These are phyloP conservation scores for Agonopterix arenella DNA, from an alignment of 2,888 invertebrate species.

Conservation along the genomic window DNA sequence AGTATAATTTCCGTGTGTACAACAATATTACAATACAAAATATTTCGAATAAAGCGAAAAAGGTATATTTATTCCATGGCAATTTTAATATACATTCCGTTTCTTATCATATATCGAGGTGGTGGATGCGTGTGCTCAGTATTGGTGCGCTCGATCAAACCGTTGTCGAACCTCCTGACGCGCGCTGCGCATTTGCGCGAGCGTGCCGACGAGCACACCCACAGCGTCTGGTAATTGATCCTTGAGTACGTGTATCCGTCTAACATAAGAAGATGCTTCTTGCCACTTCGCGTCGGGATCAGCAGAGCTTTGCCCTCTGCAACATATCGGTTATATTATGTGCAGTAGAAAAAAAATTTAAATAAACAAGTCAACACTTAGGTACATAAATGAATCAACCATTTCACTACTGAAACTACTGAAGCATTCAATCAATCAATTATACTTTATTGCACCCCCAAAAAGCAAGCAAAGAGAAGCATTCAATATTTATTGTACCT, in stretches of 20 bases:
- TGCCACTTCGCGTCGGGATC: neutral
- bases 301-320: no score
- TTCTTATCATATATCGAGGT: slow-evolving; percentile 11
- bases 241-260: neutral
- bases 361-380: no score
- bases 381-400: no score
- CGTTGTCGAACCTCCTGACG: slow-evolving; percentile 50
- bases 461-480: no score
- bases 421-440: no score
- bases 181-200: slow-evolving; percentile 46
- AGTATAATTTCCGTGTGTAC: no score
- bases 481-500: no score
- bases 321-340: no score
- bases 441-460: no score
- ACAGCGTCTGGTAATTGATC: neutral
- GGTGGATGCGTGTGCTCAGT: slow-evolving; percentile 54
- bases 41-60: neutral
- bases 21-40: no score
- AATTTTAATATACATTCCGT: slow-evolving; percentile 13
- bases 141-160: slow-evolving; percentile 47
- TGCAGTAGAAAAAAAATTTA: no score
- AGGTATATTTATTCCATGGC: slow-evolving; percentile 1
- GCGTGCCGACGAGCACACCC: neutral
- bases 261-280: neutral
- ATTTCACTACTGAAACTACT: no score